Percentiles rank a stretch among this genome's conserved stretches.
These are phyloP conservation scores for Drosophila eugracilis DNA, from an alignment of 1,140 invertebrate genomes.

Conservation along the genomic window DNA sequence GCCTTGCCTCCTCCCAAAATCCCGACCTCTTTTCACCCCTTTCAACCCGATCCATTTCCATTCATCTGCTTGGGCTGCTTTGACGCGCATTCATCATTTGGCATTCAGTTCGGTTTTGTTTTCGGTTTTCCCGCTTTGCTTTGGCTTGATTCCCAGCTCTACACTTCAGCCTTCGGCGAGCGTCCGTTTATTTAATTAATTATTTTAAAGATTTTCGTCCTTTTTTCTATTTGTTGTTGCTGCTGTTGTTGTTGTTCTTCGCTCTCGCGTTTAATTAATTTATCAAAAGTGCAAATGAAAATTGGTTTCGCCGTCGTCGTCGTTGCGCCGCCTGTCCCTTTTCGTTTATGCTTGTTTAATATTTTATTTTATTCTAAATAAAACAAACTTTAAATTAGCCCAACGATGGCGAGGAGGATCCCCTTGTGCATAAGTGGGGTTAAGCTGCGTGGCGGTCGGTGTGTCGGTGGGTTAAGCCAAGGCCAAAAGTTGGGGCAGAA, in stretches of 20 bases:
- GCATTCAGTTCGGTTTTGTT: conserved; percentile 59
- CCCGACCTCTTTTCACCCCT: conserved; percentile 6
- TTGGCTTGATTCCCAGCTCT: conserved; percentile 37
- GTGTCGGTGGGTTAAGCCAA: conserved; percentile 54
- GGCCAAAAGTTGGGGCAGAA: conserved; percentile 70
- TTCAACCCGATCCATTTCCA: conserved; percentile 14
- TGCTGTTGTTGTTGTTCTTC: too few species aligned
- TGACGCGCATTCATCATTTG: conserved; percentile 81
- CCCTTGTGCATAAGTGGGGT: conserved; percentile 65
- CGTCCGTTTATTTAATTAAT: conserved; percentile 80
- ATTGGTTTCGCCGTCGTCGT: conserved; percentile 41
- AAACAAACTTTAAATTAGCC: conserved; percentile 79
- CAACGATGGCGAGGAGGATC: conserved; percentile 5
- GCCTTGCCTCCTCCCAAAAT: conserved; percentile 6
- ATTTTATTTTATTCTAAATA: conserved; percentile 74
- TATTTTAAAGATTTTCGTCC: conserved; percentile 78
- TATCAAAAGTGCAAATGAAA: conserved; percentile 82
- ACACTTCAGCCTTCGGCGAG: conserved; percentile 29
- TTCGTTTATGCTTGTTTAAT: conserved; percentile 49
- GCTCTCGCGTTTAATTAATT: conserved; percentile 76
- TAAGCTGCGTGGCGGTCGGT: conserved; percentile 57
- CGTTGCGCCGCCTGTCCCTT: conserved; percentile 11
- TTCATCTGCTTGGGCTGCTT: conserved; percentile 48
- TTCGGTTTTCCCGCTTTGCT: conserved; percentile 29
- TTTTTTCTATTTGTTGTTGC: too few species aligned